These are phyloP conservation scores for Prorops nasuta DNA, from an alignment of 1,140 invertebrate species.

Conservation along the genomic window DNA sequence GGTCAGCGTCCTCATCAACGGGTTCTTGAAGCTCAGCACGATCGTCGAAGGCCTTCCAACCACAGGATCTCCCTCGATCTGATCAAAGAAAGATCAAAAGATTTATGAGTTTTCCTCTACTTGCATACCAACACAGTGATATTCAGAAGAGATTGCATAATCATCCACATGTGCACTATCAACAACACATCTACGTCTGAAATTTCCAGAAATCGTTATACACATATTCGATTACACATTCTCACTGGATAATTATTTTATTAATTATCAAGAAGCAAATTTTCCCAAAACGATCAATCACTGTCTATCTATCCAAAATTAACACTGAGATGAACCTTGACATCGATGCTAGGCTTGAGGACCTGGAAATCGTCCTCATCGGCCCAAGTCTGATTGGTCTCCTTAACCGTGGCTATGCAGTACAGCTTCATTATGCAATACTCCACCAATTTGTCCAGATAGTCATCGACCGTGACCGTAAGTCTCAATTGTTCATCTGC, in stretches of 20 bases:
- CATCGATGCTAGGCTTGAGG: conserved; percentile 65
- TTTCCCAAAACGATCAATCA: no score
- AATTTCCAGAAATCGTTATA: no score
- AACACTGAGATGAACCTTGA: no score
- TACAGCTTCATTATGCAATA: conserved; percentile 74
- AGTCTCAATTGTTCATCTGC: conserved; percentile 65
- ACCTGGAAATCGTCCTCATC: conserved; percentile 76
- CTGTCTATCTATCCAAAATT: no score
- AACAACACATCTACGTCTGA: no score
- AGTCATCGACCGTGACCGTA: conserved; percentile 63
- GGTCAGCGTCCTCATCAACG: conserved; percentile 62
- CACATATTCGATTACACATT: no score
- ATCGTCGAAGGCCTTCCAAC: conserved; percentile 59
- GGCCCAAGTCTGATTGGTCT: conserved; percentile 73
- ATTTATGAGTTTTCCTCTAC: neutral
- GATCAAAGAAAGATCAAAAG: conserved; percentile 17
- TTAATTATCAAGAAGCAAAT: no score
- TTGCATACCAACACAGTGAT: no score
- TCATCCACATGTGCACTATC: no score
- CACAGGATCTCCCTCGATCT: conserved; percentile 62
- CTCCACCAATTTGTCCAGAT: conserved; percentile 71
- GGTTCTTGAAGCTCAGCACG: conserved; percentile 68
- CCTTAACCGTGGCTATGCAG: conserved; percentile 67
- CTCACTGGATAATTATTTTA: no score
- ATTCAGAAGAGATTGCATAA: no score